Evolutionary conservation across 2,888 invertebrate genomes (phyloP).

Genomic region (Germaria angustata): DNA sequence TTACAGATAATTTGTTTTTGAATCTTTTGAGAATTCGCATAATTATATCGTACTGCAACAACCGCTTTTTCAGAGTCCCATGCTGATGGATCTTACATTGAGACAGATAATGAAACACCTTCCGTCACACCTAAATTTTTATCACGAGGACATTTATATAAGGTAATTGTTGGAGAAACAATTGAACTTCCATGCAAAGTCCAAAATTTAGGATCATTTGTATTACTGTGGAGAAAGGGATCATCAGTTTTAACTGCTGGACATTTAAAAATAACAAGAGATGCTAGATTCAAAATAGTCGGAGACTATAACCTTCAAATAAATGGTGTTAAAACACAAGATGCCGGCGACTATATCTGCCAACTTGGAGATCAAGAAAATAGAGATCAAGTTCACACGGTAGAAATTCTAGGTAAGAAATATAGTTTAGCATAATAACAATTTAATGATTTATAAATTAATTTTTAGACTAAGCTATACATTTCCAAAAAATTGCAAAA

Average conservation of each 20-base stretch:
- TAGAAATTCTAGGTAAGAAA: conserved; percentile 83
- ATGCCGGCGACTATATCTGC: conserved; percentile 87
- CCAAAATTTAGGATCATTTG: conserved; percentile 86
- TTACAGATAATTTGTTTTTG: no score
- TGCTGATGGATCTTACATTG: conserved; percentile 48
- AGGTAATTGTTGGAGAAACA: conserved; percentile 89
- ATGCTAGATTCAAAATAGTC: conserved; percentile 84
- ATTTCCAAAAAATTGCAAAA: no score
- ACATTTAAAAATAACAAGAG: conserved; percentile 86
- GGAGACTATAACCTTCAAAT: conserved; percentile 87
- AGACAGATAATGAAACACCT: conserved; percentile 72
- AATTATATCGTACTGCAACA: no score
- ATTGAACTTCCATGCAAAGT: conserved; percentile 89
- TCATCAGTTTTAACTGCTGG: conserved; percentile 86
- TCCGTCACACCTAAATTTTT: conserved; percentile 85
- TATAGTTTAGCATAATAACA: no score
- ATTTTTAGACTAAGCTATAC: no score
- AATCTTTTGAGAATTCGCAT: no score
- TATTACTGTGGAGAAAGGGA: conserved; percentile 86
- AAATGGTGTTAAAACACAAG: conserved; percentile 85
- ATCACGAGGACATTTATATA: conserved; percentile 87
- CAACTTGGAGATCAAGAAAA: conserved; percentile 87
- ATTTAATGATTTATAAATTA: no score
- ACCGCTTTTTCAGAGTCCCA: conserved; percentile 55
- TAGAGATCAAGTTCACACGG: conserved; percentile 86